Conservation (phyloP, 2,888 invertebrate species). For the Melitaea athalia region DNA sequence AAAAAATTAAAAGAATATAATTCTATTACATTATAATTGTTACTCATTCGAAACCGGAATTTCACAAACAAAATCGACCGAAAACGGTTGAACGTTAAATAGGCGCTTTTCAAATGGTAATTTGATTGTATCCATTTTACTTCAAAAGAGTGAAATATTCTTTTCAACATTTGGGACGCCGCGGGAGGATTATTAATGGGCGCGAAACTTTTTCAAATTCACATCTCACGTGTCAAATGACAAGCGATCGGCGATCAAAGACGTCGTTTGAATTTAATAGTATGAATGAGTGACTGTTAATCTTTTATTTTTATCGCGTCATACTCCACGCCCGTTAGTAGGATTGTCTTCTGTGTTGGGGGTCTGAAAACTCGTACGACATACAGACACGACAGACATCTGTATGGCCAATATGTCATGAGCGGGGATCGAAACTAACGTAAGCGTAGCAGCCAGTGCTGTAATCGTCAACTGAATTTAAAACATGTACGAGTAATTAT, state of each 20-base stretch:
- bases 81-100: constrained; percentile 67
- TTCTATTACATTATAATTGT: constrained; percentile 10
- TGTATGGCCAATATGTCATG: too few relatives aligned
- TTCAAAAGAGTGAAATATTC: constrained; percentile 76
- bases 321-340: too few relatives aligned
- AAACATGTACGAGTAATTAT: too few relatives aligned
- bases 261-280: neutral
- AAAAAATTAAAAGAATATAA: constrained; percentile 6
- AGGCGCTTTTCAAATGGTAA: constrained; percentile 74
- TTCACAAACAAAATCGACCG: constrained; percentile 53
- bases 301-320: too few relatives aligned
- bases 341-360: too few relatives aligned
- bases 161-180: constrained; percentile 67
- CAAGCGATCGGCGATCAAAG: constrained; percentile 6
- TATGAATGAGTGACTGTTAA: neutral
- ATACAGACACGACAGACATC: too few relatives aligned
- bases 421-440: too few relatives aligned
- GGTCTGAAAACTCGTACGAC: too few relatives aligned
- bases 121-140: constrained; percentile 75
- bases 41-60: constrained; percentile 17
- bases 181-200: constrained; percentile 73
- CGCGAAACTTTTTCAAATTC: constrained; percentile 54
- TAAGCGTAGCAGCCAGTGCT: too few relatives aligned
- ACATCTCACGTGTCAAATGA: constrained; percentile 20
- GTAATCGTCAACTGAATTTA: too few relatives aligned